phyloP scores from a whole-genome alignment of 2,888 invertebrate species.

The Periphyllus acericola region DNA sequence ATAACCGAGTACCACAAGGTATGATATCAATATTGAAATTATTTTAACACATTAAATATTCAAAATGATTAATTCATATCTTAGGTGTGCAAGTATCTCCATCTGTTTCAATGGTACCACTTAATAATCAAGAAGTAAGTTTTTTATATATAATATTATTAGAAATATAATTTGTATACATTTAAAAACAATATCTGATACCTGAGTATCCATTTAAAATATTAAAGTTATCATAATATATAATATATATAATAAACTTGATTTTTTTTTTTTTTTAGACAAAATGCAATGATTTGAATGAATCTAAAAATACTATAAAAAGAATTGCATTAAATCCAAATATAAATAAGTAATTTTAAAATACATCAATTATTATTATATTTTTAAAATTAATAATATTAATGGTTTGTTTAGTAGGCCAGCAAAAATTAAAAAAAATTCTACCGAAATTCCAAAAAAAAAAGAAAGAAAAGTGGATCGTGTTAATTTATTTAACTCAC shows the following conservation, averaged over 20 bases:
- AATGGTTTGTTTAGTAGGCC: background rate
- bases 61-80: background rate
- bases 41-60: background rate
- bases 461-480: background rate
- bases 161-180: background rate
- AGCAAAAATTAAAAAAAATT: conserved; percentile 1
- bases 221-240: background rate
- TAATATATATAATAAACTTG: background rate
- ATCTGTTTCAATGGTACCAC: background rate
- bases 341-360: conserved; percentile 22
- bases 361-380: background rate
- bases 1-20: conserved; percentile 11
- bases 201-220: background rate
- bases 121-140: conserved; percentile 22
- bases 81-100: background rate
- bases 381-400: background rate
- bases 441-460: background rate
- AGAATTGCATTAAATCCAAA: background rate
- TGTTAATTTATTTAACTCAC: background rate
- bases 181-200: too few species aligned
- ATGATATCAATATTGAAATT: background rate
- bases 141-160: background rate
- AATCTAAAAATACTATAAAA: conserved; percentile 7
- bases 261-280: conserved; percentile 4
- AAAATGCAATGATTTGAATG: background rate